Percentiles rank a stretch among this genome's conserved stretches.
Evolutionary conservation across 2,797 vertebrate genomes (phyloP).

Genomic region (Neosilurus mollespiculum): DNA sequence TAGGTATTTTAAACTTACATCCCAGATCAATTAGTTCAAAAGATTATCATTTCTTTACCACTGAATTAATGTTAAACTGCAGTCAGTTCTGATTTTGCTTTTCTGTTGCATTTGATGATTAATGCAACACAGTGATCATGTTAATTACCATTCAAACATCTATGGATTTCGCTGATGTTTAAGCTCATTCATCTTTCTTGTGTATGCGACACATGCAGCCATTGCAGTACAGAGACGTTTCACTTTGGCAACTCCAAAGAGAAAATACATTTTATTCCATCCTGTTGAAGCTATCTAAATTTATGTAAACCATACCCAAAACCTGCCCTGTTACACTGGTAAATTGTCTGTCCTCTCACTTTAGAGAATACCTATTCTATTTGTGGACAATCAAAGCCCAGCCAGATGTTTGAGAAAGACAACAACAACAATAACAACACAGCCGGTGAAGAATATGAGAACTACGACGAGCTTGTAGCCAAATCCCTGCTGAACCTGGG

Average conservation of each 20-base stretch:
- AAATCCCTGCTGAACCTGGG: conserved; percentile 88
- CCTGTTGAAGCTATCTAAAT: conserved; percentile 1
- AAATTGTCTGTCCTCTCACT: conserved; percentile 51
- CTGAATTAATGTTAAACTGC: conserved; percentile 30
- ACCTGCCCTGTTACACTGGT: conserved; percentile 2
- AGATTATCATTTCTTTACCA: neutral
- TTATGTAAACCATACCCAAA: conserved; percentile 8
- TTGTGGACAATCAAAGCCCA: conserved; percentile 78
- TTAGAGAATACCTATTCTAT: conserved; percentile 81
- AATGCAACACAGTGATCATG: conserved; percentile 25
- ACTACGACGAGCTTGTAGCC: conserved; percentile 89
- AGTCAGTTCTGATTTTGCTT: conserved; percentile 24
- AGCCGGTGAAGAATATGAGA: conserved; percentile 78
- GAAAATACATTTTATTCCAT: neutral
- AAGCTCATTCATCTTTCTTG: conserved; percentile 1
- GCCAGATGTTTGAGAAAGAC: conserved; percentile 83
- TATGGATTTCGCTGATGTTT: conserved; percentile 33
- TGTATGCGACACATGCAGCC: conserved; percentile 3
- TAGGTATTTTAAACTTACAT: neutral
- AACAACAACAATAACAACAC: conserved; percentile 60
- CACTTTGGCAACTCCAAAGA: conserved; percentile 30
- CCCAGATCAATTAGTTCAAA: neutral
- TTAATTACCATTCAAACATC: conserved; percentile 38
- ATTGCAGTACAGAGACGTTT: conserved; percentile 40
- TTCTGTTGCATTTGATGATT: neutral